Percentiles rank a stretch among this genome's conserved stretches.
These are phyloP conservation scores for Strigamia transsilvanica DNA, from an alignment of 2,888 invertebrate genomes.

Conservation along the genomic window DNA sequence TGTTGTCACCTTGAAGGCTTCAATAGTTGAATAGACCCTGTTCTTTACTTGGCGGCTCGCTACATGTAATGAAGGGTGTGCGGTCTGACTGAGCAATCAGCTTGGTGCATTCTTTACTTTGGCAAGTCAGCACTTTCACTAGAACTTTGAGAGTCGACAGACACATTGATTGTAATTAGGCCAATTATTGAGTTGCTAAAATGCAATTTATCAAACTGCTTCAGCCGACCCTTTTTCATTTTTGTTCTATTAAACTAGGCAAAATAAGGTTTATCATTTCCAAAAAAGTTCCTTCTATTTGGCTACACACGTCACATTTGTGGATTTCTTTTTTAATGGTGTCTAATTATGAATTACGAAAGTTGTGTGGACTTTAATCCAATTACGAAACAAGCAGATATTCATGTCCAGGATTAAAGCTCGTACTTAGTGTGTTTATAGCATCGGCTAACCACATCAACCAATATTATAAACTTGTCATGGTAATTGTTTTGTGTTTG, in stretches of 20 bases:
- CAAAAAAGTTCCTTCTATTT: too few species aligned
- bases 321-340: background rate
- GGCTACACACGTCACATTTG: too few species aligned
- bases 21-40: conserved; percentile 24
- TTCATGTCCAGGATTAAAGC: background rate
- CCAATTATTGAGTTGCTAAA: conserved; percentile 5
- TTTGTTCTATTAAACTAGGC: too few species aligned
- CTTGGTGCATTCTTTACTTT: conserved; percentile 35
- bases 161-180: conserved; percentile 39
- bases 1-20: conserved; percentile 42
- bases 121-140: conserved; percentile 38
- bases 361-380: background rate
- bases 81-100: conserved; percentile 49
- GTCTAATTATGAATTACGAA: background rate
- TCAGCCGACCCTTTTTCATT: background rate
- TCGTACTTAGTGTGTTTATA: background rate
- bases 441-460: background rate
- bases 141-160: conserved; percentile 29
- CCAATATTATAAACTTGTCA: background rate
- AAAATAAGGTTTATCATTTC: too few species aligned
- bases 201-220: background rate
- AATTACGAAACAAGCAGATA: background rate
- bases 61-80: conserved; percentile 40
- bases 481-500: background rate
- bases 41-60: conserved; percentile 40